Base-by-base conservation (phyloP, 2,888 invertebrate species). In the Incurvaria masculella region DNA sequence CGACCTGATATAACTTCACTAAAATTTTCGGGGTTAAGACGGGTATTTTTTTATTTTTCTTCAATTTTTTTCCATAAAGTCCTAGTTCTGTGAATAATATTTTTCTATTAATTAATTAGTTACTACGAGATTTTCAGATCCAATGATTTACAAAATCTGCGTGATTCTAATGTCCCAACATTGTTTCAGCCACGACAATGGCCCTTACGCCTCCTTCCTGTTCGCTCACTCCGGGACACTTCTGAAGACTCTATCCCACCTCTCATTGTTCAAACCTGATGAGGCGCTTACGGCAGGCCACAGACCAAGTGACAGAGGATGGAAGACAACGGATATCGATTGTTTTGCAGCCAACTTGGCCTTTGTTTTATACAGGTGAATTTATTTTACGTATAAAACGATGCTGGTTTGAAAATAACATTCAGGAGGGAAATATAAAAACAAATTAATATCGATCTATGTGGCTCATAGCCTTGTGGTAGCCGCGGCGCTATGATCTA, bases 161-260 rank as follows among this genome's bases (percentile, higher is more conserved):
- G 8, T 40, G 16, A 14, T 42, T 8, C 10, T 27, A 11, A 27
- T 27, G 33, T 8, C 10, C 33, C 33, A 21, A 23, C 21, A 33
- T 40, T 33, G 20, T 63, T 64, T 19, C 59, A 74, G 73, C 18
- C 57, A 59, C 11, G 52, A 63, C 42, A 50, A 53, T 5, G 63
- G 65, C 2, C 59, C 72, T n/a, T 73, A 71, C 53, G 81, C 83
- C 21, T 81, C 83, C 21, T 83, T 87, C 54, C 86, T 91, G 58
- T 93, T 93, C 62, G 84, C 90, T 1, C 93, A 94, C 69, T 92
- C 92, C 1, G 93, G 93, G 2, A 86, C 91, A 1, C 61, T 93
- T 41, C 68, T 93, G 23, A 94, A 93, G 71, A 64, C 91, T 46
- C 61, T 91, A 43, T 81, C 89, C 1, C 83, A 88, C 57, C 65